Percentiles rank a stretch among this genome's conserved stretches.
These are phyloP conservation scores for Nibea coibor DNA, from an alignment of 2,113 vertebrate genomes.

Conservation along the genomic window DNA sequence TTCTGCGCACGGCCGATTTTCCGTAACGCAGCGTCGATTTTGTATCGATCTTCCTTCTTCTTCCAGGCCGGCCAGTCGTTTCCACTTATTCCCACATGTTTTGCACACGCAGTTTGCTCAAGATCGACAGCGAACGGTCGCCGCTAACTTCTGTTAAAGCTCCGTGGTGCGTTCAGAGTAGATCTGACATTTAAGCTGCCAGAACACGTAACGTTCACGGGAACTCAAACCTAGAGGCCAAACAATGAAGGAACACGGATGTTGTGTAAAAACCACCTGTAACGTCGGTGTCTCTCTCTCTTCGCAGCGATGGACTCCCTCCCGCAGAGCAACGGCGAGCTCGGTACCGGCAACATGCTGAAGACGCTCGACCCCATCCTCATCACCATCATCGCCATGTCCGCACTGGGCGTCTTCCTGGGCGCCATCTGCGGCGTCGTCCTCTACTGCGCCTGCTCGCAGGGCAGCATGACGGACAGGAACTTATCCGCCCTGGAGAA, in stretches of 20 bases:
- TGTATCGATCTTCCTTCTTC: background rate
- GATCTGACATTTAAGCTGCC: background rate
- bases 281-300: background rate
- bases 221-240: background rate
- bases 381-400: slow-evolving; percentile 99
- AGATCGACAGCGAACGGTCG: background rate
- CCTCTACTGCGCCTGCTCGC: slow-evolving; percentile 97
- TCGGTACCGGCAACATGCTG: slow-evolving; percentile 89
- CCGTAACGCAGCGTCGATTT: background rate
- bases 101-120: background rate
- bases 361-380: slow-evolving; percentile 98
- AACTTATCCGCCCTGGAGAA: slow-evolving; percentile 99
- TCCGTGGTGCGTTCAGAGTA: background rate
- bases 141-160: background rate
- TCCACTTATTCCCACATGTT: background rate
- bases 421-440: slow-evolving; percentile 97
- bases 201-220: background rate
- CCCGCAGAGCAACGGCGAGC: slow-evolving; percentile 70
- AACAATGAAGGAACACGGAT: background rate
- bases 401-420: slow-evolving; percentile 94
- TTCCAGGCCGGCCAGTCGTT: background rate
- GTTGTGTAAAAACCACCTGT: slow-evolving; percentile 7
- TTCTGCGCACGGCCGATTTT: background rate
- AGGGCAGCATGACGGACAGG: slow-evolving; percentile 93
- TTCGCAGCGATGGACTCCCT: slow-evolving; percentile 83